A percentile compares a stretch with the other conserved stretches of the same genome.
Evolutionary conservation across 92 coral and sea anemone genomes (phyloP).

Genomic region (Umimayanthus kanabou): DNA sequence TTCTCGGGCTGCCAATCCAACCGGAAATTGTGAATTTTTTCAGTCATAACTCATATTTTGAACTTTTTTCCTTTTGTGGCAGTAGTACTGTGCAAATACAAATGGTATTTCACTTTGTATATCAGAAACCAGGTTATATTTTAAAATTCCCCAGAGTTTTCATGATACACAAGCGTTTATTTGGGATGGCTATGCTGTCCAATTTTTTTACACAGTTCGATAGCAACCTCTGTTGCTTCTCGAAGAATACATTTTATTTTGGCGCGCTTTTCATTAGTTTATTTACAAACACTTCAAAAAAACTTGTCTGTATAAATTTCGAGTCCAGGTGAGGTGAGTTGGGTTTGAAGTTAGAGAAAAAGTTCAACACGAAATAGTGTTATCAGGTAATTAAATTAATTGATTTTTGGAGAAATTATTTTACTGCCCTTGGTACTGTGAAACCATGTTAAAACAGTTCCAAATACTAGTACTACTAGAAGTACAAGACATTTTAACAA

Average conservation of each 20-base stretch:
- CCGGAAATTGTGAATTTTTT: background rate
- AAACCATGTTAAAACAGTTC: too few species aligned
- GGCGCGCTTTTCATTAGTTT: background rate
- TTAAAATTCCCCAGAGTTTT: too few species aligned
- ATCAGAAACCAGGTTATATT: background rate
- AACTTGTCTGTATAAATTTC: background rate
- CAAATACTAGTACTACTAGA: too few species aligned
- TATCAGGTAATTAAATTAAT: too few species aligned
- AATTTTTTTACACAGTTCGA: too few species aligned
- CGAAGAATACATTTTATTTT: slow-evolving; percentile 2
- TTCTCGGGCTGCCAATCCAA: background rate
- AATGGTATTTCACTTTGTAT: background rate
- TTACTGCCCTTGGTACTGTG: too few species aligned
- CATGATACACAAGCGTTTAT: background rate
- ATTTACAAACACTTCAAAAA: background rate
- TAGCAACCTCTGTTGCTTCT: background rate
- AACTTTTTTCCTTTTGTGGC: background rate
- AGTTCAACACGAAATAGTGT: too few species aligned
- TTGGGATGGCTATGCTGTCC: background rate
- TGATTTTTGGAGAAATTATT: too few species aligned
- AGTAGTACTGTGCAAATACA: background rate
- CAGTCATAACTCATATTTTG: too few species aligned
- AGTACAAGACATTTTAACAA: too few species aligned
- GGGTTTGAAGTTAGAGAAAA: too few species aligned
- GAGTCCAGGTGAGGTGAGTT: too few species aligned